A percentile compares a stretch with the other conserved stretches of the same genome.
Evolutionary conservation across 2,888 invertebrate species (phyloP).

Genomic region (Nemoura dubitans): DNA sequence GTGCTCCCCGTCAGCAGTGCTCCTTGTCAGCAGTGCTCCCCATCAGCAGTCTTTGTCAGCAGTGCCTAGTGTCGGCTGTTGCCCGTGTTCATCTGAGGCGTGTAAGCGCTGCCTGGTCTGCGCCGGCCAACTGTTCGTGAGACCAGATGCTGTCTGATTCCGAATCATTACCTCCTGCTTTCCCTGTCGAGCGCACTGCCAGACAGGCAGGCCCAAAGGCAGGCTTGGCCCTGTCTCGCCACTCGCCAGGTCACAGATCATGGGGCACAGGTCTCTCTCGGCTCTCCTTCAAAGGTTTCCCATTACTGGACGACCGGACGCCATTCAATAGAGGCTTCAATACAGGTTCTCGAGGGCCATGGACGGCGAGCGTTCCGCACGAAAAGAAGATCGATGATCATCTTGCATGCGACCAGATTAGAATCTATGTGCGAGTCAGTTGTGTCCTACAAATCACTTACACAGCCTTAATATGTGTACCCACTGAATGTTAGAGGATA

Average conservation of each 20-base stretch:
- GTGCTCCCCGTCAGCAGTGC: too few relatives aligned
- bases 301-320: not conserved
- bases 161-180: not conserved
- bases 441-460: not conserved
- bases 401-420: not conserved
- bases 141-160: not conserved
- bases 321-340: not conserved
- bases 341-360: not conserved
- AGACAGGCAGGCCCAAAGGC: too few relatives aligned
- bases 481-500: not conserved
- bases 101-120: too few relatives aligned
- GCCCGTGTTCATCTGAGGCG: too few relatives aligned
- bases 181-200: not conserved
- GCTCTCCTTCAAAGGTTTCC: not conserved
- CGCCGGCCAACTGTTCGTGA: not conserved
- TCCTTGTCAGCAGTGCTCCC: too few relatives aligned
- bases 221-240: too few relatives aligned
- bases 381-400: not conserved
- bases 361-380: not conserved
- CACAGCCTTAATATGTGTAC: not conserved
- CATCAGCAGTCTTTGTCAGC: too few relatives aligned
- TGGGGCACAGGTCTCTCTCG: not conserved
- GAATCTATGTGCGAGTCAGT: not conserved
- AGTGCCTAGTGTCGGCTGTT: too few relatives aligned
- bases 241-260: not conserved